phyloP scores from a whole-genome alignment of 2,888 invertebrate genomes.

The Tethea ocularis region DNA sequence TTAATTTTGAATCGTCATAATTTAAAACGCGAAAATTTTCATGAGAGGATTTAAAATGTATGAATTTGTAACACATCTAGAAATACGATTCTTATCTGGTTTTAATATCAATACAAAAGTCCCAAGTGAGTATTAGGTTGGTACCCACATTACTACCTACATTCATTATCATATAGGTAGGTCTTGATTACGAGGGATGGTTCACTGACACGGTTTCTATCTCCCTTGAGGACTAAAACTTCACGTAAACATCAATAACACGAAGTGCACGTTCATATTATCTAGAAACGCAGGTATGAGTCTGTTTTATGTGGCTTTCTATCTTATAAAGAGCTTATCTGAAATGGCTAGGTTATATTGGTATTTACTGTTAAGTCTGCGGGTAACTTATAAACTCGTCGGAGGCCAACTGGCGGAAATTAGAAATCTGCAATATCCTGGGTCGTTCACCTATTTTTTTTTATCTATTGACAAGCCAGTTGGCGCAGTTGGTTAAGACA shows the following conservation, averaged over 20 bases:
- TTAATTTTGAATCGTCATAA: no score
- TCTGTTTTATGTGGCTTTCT: background rate
- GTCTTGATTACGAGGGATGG: conserved; percentile 9
- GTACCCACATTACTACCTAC: background rate
- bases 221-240: conserved; percentile 10
- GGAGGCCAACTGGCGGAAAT: conserved; percentile 56
- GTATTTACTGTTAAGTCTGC: conserved; percentile 50
- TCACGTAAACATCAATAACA: conserved; percentile 12
- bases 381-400: conserved; percentile 47
- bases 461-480: no score
- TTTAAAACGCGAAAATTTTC: no score
- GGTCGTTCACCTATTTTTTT: conserved; percentile 52
- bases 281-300: background rate
- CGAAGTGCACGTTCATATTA: conserved; percentile 13
- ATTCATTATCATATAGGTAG: background rate
- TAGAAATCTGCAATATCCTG: conserved; percentile 65
- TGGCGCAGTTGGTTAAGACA: no score
- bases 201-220: conserved; percentile 7
- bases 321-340: background rate
- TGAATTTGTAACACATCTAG: background rate
- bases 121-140: background rate
- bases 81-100: no score
- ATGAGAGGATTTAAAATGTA: no score
- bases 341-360: background rate
- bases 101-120: background rate